These are phyloP conservation scores for Panurus biarmicus DNA, from an alignment of 2,113 vertebrate species.

Conservation along the genomic window DNA sequence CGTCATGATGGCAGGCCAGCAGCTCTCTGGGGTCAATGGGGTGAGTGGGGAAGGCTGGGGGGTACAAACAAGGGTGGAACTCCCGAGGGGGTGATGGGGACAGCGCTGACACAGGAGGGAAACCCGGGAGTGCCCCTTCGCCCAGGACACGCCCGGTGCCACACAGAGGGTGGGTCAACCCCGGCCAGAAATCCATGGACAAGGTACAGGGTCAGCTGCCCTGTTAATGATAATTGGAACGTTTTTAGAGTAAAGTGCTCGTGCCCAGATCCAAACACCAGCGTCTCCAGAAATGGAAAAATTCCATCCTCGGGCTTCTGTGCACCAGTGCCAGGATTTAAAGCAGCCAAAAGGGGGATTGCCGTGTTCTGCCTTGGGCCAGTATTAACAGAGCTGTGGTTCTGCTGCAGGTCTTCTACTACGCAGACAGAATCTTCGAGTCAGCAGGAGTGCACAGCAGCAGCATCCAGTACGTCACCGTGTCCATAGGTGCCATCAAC, in stretches of 20 bases:
- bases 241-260: background rate
- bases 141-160: background rate
- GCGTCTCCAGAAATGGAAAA: background rate
- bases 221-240: background rate
- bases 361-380: background rate
- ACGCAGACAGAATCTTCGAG: slow-evolving; percentile 83
- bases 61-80: background rate
- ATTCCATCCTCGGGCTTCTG: background rate
- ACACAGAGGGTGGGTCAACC: accelerated
- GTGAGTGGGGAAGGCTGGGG: slow-evolving; percentile 37
- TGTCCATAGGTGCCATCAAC: slow-evolving; percentile 84
- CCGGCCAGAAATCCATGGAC: background rate
- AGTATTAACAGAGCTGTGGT: background rate
- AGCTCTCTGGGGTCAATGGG: slow-evolving; percentile 87
- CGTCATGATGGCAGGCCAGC: slow-evolving; percentile 86
- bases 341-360: background rate
- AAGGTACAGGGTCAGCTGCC: background rate
- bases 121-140: too few species aligned
- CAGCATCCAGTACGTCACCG: slow-evolving; percentile 84
- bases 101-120: background rate
- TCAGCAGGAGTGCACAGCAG: slow-evolving; percentile 71
- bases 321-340: background rate
- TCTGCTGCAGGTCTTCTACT: slow-evolving; percentile 87
- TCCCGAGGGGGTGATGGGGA: background rate
- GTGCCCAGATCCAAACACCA: background rate